phyloP scores from a whole-genome alignment of 2,797 vertebrate species.

The Lithobates pipiens region DNA sequence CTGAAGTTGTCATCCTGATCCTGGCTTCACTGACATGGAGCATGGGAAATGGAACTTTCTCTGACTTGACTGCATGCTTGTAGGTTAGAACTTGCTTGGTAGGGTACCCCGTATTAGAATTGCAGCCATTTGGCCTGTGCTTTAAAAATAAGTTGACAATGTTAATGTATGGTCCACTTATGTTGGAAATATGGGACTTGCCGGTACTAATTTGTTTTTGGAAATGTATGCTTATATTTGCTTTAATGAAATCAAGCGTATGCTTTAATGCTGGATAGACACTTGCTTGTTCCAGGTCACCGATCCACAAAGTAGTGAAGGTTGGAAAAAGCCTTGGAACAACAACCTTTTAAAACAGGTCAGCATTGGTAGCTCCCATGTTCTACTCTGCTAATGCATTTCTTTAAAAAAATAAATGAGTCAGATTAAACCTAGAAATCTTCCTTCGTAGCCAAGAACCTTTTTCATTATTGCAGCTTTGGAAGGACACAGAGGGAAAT shows the following conservation, averaged over 20 bases:
- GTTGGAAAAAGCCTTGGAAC: neutral
- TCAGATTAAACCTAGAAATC: no score
- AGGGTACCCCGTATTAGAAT: neutral
- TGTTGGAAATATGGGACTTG: neutral
- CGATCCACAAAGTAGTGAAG: neutral
- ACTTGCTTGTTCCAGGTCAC: neutral
- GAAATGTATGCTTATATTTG: neutral
- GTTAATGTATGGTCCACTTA: neutral
- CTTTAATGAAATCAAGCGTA: neutral
- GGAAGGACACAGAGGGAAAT: no score
- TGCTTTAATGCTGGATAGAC: neutral
- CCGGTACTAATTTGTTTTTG: neutral
- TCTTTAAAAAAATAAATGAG: no score
- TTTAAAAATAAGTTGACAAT: neutral
- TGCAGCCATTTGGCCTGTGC: neutral
- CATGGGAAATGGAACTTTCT: no score
- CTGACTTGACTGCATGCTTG: neutral
- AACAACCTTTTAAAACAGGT: neutral
- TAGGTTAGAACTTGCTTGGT: neutral
- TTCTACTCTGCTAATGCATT: neutral
- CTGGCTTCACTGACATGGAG: neutral
- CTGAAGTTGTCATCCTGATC: no score
- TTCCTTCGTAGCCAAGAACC: no score
- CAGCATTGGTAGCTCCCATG: neutral
- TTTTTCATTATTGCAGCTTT: no score